A percentile compares a stretch with the other conserved stretches of the same genome.
phyloP scores from a whole-genome alignment of 92 coral and sea anemone species.

The Actinernus sp. region DNA sequence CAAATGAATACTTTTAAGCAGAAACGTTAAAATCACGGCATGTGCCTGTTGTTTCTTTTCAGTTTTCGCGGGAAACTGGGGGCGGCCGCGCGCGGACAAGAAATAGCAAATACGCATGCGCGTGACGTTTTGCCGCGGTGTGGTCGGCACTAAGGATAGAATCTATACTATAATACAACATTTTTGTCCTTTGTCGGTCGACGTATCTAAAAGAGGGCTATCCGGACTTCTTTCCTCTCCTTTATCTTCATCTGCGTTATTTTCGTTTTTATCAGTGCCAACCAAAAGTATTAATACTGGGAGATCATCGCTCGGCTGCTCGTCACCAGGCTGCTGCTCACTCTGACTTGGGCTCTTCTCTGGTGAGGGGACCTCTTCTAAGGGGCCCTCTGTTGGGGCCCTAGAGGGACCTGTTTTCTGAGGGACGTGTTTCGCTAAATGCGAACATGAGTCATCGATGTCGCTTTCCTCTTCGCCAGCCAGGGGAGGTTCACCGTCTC shows the following conservation, averaged over 20 bases:
- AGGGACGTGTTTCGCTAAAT: constrained; percentile 18
- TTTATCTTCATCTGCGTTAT: neutral
- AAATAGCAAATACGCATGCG: no score
- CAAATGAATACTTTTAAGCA: no score
- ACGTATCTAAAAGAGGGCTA: constrained; percentile 16
- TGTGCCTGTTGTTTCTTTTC: no score
- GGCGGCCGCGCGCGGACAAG: no score
- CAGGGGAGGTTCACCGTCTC: constrained; percentile 33
- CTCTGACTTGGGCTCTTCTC: neutral
- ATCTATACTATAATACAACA: constrained; percentile 34
- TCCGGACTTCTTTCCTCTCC: constrained; percentile 4
- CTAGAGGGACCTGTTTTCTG: constrained; percentile 9
- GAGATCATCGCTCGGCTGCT: neutral
- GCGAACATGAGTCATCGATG: constrained; percentile 30
- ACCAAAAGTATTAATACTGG: neutral
- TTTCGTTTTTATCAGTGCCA: no score
- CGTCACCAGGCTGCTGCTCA: neutral
- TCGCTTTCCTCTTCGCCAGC: constrained; percentile 52
- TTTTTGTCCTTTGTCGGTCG: constrained; percentile 33
- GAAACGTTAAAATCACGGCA: no score
- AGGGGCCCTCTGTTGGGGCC: constrained; percentile 45
- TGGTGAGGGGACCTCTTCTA: constrained; percentile 15
- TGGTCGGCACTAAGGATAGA: no score
- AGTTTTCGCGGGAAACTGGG: no score
- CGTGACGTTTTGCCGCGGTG: no score